A percentile compares a stretch with the other conserved stretches of the same genome.
Evolutionary conservation across 2,113 vertebrate genomes (phyloP).

Genomic region (Oryzias woworae): DNA sequence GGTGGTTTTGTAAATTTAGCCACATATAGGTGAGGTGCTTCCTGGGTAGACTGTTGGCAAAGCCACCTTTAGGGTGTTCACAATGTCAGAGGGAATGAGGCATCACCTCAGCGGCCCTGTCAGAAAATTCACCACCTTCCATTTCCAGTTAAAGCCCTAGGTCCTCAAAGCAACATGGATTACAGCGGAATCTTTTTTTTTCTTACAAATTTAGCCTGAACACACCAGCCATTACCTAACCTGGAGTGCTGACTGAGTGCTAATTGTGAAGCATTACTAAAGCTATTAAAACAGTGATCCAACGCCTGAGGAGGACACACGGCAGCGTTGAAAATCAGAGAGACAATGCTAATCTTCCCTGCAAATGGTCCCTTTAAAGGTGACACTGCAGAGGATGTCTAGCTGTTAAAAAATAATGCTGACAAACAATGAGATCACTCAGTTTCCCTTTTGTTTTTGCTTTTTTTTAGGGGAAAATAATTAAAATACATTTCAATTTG

Average conservation of each 20-base stretch:
- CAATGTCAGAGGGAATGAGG: slow-evolving; percentile 75
- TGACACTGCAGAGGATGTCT: slow-evolving; percentile 5
- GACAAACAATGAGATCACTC: not conserved
- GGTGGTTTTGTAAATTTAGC: slow-evolving; percentile 76
- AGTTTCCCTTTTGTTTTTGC: too few species aligned
- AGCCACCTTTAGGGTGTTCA: slow-evolving; percentile 74
- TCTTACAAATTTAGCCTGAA: slow-evolving; percentile 67
- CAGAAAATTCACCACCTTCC: slow-evolving; percentile 77
- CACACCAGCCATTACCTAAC: slow-evolving; percentile 57
- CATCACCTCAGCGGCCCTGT: slow-evolving; percentile 71
- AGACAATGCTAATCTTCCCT: slow-evolving; percentile 46
- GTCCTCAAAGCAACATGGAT: slow-evolving; percentile 49
- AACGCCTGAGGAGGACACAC: slow-evolving; percentile 51
- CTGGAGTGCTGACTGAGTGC: slow-evolving; percentile 63
- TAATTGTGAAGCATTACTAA: slow-evolving; percentile 73
- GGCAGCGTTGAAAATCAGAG: slow-evolving; percentile 45
- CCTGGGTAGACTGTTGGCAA: slow-evolving; percentile 71
- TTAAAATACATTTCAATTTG: too few species aligned
- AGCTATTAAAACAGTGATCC: slow-evolving; percentile 71
- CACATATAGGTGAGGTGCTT: slow-evolving; percentile 73
- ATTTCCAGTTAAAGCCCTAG: slow-evolving; percentile 63
- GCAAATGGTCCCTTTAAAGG: slow-evolving; percentile 27
- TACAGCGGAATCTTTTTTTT: slow-evolving; percentile 61
- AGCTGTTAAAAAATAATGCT: slow-evolving; percentile 7
- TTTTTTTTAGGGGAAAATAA: too few species aligned